Evolutionary conservation across 2,888 invertebrate genomes (phyloP).

Genomic region (Ophion slaviceki): DNA sequence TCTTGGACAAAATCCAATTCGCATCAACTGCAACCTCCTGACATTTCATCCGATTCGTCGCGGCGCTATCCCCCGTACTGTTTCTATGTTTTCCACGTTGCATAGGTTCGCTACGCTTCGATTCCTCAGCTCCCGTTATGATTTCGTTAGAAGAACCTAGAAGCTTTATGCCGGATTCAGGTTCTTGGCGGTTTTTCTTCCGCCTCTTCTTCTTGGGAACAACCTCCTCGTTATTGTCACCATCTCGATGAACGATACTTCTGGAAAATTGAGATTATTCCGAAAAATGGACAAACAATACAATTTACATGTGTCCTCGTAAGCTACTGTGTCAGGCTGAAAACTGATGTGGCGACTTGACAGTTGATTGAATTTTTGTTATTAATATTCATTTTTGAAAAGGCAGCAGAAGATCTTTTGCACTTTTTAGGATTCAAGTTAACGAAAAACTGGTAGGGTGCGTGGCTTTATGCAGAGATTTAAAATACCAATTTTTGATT

Average conservation of each 20-base stretch:
- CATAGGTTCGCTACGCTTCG: slow-evolving; percentile 5
- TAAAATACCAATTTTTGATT: too few relatives aligned
- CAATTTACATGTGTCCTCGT: not conserved
- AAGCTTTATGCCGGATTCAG: slow-evolving; percentile 72
- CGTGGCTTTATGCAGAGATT: too few relatives aligned
- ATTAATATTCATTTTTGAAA: too few relatives aligned
- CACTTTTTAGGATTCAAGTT: too few relatives aligned
- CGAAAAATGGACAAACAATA: not conserved
- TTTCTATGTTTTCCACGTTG: slow-evolving; percentile 17
- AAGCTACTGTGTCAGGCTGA: not conserved
- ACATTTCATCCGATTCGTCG: slow-evolving; percentile 64
- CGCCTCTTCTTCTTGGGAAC: slow-evolving; percentile 40
- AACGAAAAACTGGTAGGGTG: too few relatives aligned
- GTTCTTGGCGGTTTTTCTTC: slow-evolving; percentile 34
- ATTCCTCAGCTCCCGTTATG: slow-evolving; percentile 60
- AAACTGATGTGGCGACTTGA: not conserved
- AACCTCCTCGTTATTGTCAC: slow-evolving; percentile 7
- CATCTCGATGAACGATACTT: slow-evolving; percentile 71
- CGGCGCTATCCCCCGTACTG: slow-evolving; percentile 58
- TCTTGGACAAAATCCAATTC: slow-evolving; percentile 74
- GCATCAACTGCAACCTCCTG: slow-evolving; percentile 74
- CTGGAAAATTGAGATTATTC: slow-evolving; percentile 67
- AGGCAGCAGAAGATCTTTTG: too few relatives aligned
- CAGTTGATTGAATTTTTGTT: too few relatives aligned
- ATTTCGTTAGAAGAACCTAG: slow-evolving; percentile 69